Evolutionary conservation across 2,113 vertebrate species (phyloP).

Genomic region (Kryptolebias marmoratus): DNA sequence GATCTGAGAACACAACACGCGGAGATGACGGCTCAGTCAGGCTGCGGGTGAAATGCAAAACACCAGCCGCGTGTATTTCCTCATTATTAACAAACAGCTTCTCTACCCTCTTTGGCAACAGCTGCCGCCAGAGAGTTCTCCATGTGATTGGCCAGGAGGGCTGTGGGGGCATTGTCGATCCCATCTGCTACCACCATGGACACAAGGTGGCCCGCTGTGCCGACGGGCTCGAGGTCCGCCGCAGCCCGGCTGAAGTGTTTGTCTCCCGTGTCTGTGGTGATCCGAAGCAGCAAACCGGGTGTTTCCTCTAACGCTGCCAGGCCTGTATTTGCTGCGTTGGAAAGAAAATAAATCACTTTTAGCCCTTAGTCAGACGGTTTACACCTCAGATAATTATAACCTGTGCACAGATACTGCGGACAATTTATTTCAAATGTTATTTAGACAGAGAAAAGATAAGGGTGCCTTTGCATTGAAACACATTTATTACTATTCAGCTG

Average conservation of each 20-base stretch:
- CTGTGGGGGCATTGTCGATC: slow-evolving; percentile 74
- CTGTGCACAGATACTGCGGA: no score
- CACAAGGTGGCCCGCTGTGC: slow-evolving; percentile 81
- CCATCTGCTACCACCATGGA: slow-evolving; percentile 81
- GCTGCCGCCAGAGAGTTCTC: slow-evolving; percentile 75
- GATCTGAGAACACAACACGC: slow-evolving; percentile 51
- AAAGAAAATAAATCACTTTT: background rate
- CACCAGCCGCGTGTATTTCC: background rate
- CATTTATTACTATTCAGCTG: no score
- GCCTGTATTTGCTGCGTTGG: slow-evolving; percentile 65
- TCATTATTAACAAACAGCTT: background rate
- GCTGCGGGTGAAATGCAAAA: background rate
- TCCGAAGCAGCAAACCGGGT: slow-evolving; percentile 76
- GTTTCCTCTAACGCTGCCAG: slow-evolving; percentile 77
- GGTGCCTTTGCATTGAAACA: no score
- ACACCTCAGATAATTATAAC: no score
- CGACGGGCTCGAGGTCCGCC: slow-evolving; percentile 62
- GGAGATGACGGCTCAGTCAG: background rate
- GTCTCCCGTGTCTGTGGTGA: slow-evolving; percentile 75
- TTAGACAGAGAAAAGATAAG: no score
- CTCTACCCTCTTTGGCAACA: slow-evolving; percentile 74
- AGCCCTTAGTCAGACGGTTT: no score
- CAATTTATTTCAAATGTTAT: no score
- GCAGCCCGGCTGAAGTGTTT: slow-evolving; percentile 73
- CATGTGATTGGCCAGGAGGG: slow-evolving; percentile 84